Conservation (phyloP, 2,113 vertebrate species). For the Echinops telfairi region DNA sequence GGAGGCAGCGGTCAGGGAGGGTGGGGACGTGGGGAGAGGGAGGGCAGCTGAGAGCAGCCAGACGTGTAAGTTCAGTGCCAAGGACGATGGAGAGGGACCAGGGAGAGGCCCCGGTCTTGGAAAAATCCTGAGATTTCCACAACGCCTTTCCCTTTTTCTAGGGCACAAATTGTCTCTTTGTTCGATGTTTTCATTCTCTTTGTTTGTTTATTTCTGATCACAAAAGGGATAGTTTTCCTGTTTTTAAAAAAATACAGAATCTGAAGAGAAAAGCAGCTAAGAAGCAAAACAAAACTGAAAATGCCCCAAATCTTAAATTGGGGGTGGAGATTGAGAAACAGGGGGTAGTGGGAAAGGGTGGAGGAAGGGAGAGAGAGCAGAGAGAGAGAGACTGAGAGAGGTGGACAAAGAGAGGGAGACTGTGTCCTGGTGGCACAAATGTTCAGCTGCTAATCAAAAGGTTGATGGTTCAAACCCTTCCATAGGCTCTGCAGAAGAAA, state of each 20-base stretch:
- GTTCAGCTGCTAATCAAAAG: background rate
- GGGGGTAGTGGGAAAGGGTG: background rate
- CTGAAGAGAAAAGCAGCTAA: constrained; percentile 22
- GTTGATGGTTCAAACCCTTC: background rate
- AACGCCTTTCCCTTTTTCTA: background rate
- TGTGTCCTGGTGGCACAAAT: background rate
- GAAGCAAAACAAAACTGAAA: background rate
- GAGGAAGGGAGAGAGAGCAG: too few relatives aligned
- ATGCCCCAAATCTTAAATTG: background rate
- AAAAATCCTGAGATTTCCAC: constrained; percentile 73
- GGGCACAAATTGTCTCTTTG: constrained; percentile 51
- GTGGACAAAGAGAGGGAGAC: background rate
- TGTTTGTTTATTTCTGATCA: background rate
- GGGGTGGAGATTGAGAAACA: background rate
- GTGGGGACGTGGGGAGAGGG: background rate
- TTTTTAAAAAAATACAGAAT: background rate
- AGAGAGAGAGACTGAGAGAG: background rate
- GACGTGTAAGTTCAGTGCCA: constrained; percentile 25
- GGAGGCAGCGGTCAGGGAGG: background rate
- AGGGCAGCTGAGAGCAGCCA: background rate
- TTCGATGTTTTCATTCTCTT: constrained; percentile 35
- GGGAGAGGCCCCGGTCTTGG: constrained; percentile 48
- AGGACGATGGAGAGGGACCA: constrained; percentile 12
- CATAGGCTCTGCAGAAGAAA: background rate
- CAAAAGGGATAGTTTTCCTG: background rate